Conservation (phyloP, 2,797 vertebrate species). For the Gymnodraco acuticeps region DNA sequence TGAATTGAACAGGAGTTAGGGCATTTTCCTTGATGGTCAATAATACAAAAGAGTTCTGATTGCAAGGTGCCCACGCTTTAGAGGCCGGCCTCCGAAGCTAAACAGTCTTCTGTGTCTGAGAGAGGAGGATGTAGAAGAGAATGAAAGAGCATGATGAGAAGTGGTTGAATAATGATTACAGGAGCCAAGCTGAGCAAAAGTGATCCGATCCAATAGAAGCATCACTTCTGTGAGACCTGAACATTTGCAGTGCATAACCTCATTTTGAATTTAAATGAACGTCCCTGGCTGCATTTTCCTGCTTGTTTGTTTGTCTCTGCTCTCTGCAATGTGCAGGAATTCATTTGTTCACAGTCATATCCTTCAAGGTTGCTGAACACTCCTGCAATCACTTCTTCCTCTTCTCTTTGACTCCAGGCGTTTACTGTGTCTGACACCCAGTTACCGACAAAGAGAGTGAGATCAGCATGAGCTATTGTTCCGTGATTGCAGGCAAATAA, state of each 20-base stretch:
- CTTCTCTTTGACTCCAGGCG: not conserved
- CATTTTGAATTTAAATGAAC: slow-evolving; percentile 55
- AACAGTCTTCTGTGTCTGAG: not conserved
- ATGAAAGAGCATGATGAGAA: not conserved
- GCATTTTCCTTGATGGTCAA: too few species aligned
- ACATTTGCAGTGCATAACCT: slow-evolving; percentile 25
- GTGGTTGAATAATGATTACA: slow-evolving; percentile 23
- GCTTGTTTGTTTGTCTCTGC: slow-evolving; percentile 28
- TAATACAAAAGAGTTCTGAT: too few species aligned
- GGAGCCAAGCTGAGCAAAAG: slow-evolving; percentile 1
- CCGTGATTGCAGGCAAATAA: not conserved
- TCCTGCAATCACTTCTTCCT: slow-evolving; percentile 8
- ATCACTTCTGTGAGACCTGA: not conserved
- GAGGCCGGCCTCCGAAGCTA: not conserved
- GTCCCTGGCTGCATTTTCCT: slow-evolving; percentile 29
- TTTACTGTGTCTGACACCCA: slow-evolving; percentile 15
- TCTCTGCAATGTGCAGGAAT: slow-evolving; percentile 12
- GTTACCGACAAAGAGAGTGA: slow-evolving; percentile 10
- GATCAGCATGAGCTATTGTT: not conserved
- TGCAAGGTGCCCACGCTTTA: too few species aligned
- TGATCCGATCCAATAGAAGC: not conserved
- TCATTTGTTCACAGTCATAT: slow-evolving; percentile 36
- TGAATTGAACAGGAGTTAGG: too few species aligned
- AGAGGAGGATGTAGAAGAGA: slow-evolving; percentile 5
- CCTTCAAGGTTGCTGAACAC: slow-evolving; percentile 24